Conservation (phyloP, 2,113 vertebrate species). For the Campylorhamphus procurvoides region DNA sequence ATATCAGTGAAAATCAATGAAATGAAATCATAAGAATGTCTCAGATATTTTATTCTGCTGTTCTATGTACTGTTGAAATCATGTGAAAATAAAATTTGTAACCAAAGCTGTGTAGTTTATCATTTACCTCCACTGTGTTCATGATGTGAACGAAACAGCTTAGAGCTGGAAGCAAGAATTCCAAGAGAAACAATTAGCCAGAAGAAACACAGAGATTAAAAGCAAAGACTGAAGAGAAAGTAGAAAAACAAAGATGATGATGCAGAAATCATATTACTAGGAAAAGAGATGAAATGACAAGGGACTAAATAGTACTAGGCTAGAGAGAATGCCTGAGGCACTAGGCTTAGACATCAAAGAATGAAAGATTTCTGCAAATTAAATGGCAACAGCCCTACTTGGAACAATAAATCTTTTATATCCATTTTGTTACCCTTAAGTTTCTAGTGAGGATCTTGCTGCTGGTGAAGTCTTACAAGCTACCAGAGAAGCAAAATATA, state of each 20-base stretch:
- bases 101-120: background rate
- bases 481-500: background rate
- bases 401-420: background rate
- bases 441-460: background rate
- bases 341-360: background rate
- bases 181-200: background rate
- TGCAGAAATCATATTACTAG: background rate
- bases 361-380: background rate
- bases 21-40: background rate
- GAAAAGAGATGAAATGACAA: background rate
- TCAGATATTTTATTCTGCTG: background rate
- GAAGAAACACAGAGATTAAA: background rate
- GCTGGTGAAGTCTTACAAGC: background rate
- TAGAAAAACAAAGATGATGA: background rate
- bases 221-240: background rate
- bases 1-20: background rate
- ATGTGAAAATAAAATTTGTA: background rate
- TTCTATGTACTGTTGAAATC: background rate
- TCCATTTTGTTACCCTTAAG: background rate
- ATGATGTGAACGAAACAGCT: background rate
- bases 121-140: background rate
- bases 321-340: background rate
- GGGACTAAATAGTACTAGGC: background rate
- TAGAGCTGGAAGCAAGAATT: background rate
- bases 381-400: background rate